These are phyloP conservation scores for Hirtodrosophila histrioides DNA, from an alignment of 2,888 invertebrate genomes.

Conservation along the genomic window DNA sequence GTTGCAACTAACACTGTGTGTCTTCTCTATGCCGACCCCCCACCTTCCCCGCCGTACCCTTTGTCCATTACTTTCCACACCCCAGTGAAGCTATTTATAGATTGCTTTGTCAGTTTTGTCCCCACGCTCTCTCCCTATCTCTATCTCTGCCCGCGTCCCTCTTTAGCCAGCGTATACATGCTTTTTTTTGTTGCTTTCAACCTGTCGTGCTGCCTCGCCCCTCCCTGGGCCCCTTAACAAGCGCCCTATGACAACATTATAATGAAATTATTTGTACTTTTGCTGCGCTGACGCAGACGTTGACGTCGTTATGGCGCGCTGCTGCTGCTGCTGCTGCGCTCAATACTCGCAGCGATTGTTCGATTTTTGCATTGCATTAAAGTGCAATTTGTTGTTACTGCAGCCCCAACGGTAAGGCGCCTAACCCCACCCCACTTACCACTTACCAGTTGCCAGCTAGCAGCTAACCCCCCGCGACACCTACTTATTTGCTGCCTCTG, in stretches of 20 bases:
- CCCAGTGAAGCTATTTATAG: constrained; percentile 65
- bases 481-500: constrained; percentile 25
- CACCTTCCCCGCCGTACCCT: neutral
- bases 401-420: constrained; percentile 24
- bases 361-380: constrained; percentile 47
- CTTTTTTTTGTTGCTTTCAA: constrained; percentile 8
- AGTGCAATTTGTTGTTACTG: constrained; percentile 47
- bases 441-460: no score
- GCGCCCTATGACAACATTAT: constrained; percentile 56
- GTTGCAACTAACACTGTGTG: constrained; percentile 66
- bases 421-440: neutral
- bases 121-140: constrained; percentile 48
- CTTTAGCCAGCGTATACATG: constrained; percentile 11
- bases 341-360: constrained; percentile 44
- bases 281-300: constrained; percentile 26
- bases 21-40: neutral
- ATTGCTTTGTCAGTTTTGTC: constrained; percentile 61
- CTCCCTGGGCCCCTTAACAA: constrained; percentile 6
- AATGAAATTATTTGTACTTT: constrained; percentile 77
- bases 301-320: constrained; percentile 32
- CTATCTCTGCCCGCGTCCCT: neutral
- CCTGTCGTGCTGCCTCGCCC: neutral
- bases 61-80: constrained; percentile 6
- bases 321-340: constrained; percentile 28
- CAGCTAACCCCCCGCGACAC: constrained; percentile 3